Evolutionary conservation across 2,888 invertebrate species (phyloP).

Genomic region (Drosophila fulvimacula): DNA sequence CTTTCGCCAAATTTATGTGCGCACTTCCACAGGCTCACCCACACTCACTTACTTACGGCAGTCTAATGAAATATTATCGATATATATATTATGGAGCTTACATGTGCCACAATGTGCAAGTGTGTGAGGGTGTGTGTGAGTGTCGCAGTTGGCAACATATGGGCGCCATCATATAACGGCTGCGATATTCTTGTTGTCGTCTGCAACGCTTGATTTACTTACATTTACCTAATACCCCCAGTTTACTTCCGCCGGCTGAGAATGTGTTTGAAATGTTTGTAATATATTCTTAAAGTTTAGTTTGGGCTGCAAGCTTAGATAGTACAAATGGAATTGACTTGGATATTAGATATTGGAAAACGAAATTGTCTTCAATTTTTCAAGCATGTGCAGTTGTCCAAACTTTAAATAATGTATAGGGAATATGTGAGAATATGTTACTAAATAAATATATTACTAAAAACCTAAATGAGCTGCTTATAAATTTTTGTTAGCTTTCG

Average conservation of each 20-base stretch:
- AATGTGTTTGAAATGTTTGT: not conserved
- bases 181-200: conserved; percentile 19
- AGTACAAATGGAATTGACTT: not conserved
- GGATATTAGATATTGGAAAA: not conserved
- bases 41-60: conserved; percentile 26
- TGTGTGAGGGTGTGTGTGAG: not conserved
- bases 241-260: not conserved
- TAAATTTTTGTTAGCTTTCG: too few relatives aligned
- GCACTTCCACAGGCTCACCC: conserved; percentile 66
- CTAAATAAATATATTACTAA: too few relatives aligned
- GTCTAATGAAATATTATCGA: conserved; percentile 77
- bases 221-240: conserved; percentile 17
- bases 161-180: conserved; percentile 31
- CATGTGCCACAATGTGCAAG: conserved; percentile 52
- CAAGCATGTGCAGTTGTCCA: not conserved
- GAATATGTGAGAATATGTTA: too few relatives aligned
- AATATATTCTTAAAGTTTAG: conserved; percentile 1
- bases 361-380: not conserved
- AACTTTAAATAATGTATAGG: not conserved
- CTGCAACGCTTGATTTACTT: conserved; percentile 29
- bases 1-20: conserved; percentile 69
- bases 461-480: too few relatives aligned
- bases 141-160: conserved; percentile 54
- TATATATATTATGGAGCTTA: conserved; percentile 75
- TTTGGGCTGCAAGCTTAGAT: not conserved